Conservation (phyloP, 2,888 invertebrate genomes). For the Heterodera filipjevi region DNA sequence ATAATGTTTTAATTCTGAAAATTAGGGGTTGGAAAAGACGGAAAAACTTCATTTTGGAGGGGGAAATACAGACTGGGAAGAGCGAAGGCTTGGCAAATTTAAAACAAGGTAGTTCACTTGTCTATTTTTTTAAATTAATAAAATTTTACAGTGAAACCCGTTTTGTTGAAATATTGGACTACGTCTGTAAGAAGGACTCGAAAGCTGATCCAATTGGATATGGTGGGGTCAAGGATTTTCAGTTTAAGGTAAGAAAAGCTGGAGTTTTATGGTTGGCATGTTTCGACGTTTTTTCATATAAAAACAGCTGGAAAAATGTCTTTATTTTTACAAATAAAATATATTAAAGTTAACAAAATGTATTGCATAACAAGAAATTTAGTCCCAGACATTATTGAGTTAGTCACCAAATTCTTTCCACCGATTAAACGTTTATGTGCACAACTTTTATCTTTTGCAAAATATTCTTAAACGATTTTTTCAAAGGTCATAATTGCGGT, state of each 20-base stretch:
- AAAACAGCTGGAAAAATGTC: too few relatives aligned
- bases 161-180: constrained; percentile 86
- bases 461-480: background rate
- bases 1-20: background rate
- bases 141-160: constrained; percentile 77
- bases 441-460: too few relatives aligned
- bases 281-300: too few relatives aligned
- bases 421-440: too few relatives aligned
- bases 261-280: too few relatives aligned
- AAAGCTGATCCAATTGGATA: constrained; percentile 65
- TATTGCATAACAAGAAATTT: too few relatives aligned
- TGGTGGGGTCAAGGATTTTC: constrained; percentile 49
- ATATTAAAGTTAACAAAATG: too few relatives aligned
- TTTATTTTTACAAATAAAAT: too few relatives aligned
- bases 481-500: too few relatives aligned
- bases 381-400: too few relatives aligned
- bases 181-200: constrained; percentile 76
- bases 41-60: constrained; percentile 87
- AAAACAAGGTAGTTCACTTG: constrained; percentile 71
- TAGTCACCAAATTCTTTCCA: too few relatives aligned
- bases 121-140: constrained; percentile 17
- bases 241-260: constrained; percentile 53
- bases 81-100: constrained; percentile 80
- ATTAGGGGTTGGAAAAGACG: constrained; percentile 79
- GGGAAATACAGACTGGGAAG: constrained; percentile 91